Evolutionary conservation across 2,797 vertebrate species (phyloP).

Genomic region (Sebastes variabilis): DNA sequence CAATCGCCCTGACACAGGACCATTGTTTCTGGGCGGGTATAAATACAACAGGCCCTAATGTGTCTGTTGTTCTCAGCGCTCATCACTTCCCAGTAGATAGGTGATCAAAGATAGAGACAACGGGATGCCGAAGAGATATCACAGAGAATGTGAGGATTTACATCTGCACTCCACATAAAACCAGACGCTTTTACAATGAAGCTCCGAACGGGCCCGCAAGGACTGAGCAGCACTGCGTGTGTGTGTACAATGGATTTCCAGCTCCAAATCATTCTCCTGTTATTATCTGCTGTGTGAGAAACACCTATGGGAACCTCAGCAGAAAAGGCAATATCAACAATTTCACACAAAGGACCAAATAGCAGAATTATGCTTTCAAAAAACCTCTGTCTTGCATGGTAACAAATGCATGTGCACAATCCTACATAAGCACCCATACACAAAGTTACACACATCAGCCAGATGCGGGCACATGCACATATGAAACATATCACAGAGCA

Average conservation of each 20-base stretch:
- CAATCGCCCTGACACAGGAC: conserved; percentile 65
- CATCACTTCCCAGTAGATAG: conserved; percentile 76
- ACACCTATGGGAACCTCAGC: conserved; percentile 69
- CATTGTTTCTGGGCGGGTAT: conserved; percentile 68
- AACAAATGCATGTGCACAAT: conserved; percentile 53
- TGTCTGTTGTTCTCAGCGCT: conserved; percentile 66
- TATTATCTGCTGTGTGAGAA: conserved; percentile 56
- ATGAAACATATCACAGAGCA: conserved; percentile 50
- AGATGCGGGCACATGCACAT: conserved; percentile 28
- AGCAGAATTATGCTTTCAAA: conserved; percentile 62
- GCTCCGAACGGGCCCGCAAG: conserved; percentile 39
- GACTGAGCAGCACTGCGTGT: conserved; percentile 19
- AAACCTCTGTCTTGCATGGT: conserved; percentile 52
- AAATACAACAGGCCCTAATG: conserved; percentile 67
- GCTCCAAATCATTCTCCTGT: conserved; percentile 61
- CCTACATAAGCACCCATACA: conserved; percentile 3
- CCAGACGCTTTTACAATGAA: conserved; percentile 64
- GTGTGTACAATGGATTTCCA: conserved; percentile 61
- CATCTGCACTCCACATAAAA: conserved; percentile 74
- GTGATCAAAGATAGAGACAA: conserved; percentile 77
- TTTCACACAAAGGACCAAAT: conserved; percentile 64
- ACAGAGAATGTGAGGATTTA: conserved; percentile 78
- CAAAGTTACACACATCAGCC: conserved; percentile 40
- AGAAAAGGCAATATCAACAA: conserved; percentile 60
- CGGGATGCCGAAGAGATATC: conserved; percentile 67